These are phyloP conservation scores for Smutsia gigantea DNA, from an alignment of 2,797 vertebrate species.

Conservation along the genomic window DNA sequence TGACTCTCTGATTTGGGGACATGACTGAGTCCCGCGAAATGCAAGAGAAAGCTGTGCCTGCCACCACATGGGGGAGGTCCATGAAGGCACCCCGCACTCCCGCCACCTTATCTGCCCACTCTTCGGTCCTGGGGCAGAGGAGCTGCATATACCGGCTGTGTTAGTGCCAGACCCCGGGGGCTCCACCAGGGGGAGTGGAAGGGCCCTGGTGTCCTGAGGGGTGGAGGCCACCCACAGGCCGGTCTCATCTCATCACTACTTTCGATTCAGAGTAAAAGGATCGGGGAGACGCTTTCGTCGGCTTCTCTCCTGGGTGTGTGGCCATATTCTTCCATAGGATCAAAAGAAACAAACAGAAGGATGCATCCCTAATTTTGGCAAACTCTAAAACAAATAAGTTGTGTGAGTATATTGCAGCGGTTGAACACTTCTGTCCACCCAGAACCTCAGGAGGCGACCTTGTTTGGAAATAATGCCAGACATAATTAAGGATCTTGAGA, in stretches of 20 bases:
- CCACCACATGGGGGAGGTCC: background rate
- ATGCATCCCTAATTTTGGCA: background rate
- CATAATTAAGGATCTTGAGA: background rate
- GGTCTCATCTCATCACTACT: rapidly evolving
- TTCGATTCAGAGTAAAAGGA: background rate
- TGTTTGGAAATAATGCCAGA: background rate
- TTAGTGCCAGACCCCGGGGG: background rate
- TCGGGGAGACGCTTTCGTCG: background rate
- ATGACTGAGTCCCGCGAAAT: background rate
- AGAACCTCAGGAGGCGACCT: too few relatives aligned
- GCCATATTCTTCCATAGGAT: rapidly evolving
- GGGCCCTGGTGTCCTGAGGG: too few relatives aligned
- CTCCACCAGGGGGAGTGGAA: rapidly evolving
- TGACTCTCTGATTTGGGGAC: background rate
- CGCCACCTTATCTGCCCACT: too few relatives aligned
- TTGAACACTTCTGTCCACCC: too few relatives aligned
- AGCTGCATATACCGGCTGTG: too few relatives aligned
- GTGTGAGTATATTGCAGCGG: too few relatives aligned
- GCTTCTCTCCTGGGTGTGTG: too few relatives aligned
- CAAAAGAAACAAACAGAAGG: background rate
- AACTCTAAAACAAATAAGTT: background rate
- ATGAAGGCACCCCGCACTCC: too few relatives aligned
- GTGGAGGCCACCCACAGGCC: too few relatives aligned
- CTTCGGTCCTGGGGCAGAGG: background rate
- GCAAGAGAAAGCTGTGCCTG: background rate